These are phyloP conservation scores for Abrostola tripartita DNA, from an alignment of 2,888 invertebrate species.

Conservation along the genomic window DNA sequence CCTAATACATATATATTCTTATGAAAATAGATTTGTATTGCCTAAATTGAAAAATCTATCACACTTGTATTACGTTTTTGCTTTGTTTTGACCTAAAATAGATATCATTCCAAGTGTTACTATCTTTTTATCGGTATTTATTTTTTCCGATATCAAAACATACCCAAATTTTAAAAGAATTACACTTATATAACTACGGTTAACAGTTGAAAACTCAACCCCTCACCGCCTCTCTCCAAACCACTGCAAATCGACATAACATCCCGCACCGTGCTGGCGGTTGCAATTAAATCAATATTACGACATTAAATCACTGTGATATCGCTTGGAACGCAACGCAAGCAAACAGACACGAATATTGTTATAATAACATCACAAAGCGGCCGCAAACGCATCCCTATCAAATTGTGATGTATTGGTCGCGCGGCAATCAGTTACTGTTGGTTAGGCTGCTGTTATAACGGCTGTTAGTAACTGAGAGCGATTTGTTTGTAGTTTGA, in stretches of 20 bases:
- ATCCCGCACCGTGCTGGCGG: constrained; percentile 5
- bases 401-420: constrained; percentile 48
- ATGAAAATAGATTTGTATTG: too few species aligned
- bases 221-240: constrained; percentile 1
- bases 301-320: constrained; percentile 25
- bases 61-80: too few species aligned
- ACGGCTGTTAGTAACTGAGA: background rate
- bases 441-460: constrained; percentile 1
- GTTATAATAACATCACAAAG: constrained; percentile 34
- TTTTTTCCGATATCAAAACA: too few species aligned
- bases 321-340: constrained; percentile 21
- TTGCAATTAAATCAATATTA: constrained; percentile 33
- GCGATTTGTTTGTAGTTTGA: background rate
- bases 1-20: too few species aligned
- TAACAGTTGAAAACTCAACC: background rate
- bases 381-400: constrained; percentile 35
- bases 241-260: background rate
- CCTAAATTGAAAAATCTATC: too few species aligned
- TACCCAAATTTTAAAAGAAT: too few species aligned
- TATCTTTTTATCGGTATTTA: too few species aligned
- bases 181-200: too few species aligned
- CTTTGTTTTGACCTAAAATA: too few species aligned
- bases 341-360: constrained; percentile 19
- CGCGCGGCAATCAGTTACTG: constrained; percentile 27
- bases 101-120: too few species aligned